Base-by-base conservation (phyloP, 2,797 vertebrate species). In the Harpagifer antarcticus region DNA sequence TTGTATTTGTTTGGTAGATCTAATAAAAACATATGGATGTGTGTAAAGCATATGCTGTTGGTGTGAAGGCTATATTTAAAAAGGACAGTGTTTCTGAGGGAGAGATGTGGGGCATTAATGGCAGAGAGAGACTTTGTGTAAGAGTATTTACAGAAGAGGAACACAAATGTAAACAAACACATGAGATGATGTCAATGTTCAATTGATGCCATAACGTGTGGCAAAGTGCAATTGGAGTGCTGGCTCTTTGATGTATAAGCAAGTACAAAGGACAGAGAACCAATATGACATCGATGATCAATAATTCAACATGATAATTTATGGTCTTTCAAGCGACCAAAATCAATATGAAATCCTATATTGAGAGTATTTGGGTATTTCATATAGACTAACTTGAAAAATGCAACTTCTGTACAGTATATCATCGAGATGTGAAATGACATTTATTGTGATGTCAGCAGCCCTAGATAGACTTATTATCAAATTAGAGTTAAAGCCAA, bases 171-270 rank as follows among this genome's bases (percentile, higher is more conserved):
- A 3, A n/a, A 53, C 42, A n/a, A 69, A 20, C 53, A n/a, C 74
- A 67, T 31, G 27, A 63, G 69, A 83, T 77, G 73, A 84, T 83
- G 78, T 84, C 88, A 82, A 73, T 37, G 42, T 57, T 67, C 31
- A 23, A 15, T 13, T 9, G 40, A 27, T 27, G 23, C 23, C 23
- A 27, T 27, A 3, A 20, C 14, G 10, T 59, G 31, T 13, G 4
- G 15, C 9, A 50, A 53, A 59, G 43, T 31, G 57, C 33, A 19
- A 70, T 8, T 13, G 37, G 19, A 14, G 14, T 45, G 23, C n/a
- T 42, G 37, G 42, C 43, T 63, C 9, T 16, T 55, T 40, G 9
- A 61, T 31, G 13, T 53, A 37, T 31, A 16, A 62, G 19, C 31
- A 44, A 42, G n/a, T 65, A 20, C 45, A 66, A 65, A 53, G 16